These are phyloP conservation scores for Pollenia labialis DNA, from an alignment of 2,888 invertebrate genomes.

Conservation along the genomic window DNA sequence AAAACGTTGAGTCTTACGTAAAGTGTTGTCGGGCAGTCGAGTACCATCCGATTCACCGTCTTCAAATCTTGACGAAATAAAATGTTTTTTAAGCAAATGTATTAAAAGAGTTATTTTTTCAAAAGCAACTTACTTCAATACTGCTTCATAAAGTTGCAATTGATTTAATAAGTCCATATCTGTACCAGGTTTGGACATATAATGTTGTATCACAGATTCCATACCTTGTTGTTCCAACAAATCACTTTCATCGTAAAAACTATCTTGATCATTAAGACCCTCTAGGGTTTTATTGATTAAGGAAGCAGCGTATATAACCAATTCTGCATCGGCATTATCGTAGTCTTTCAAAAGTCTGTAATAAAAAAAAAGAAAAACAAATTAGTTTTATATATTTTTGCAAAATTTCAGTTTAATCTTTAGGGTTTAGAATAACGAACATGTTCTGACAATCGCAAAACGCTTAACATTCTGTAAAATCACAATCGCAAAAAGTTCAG, in stretches of 20 bases:
- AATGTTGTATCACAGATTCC: constrained; percentile 93
- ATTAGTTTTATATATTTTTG: not conserved
- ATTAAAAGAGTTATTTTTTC: not conserved
- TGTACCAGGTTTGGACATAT: constrained; percentile 96
- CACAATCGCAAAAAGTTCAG: too few species aligned
- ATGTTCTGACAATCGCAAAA: too few species aligned
- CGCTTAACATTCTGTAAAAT: too few species aligned
- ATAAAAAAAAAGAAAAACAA: not conserved
- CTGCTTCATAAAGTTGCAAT: constrained; percentile 97
- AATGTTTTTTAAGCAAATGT: not conserved
- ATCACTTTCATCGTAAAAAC: constrained; percentile 99
- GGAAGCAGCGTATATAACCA: constrained; percentile 97
- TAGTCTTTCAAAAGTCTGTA: constrained; percentile 93
- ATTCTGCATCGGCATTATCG: constrained; percentile 97
- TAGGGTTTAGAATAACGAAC: too few species aligned
- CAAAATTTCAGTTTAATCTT: not conserved
- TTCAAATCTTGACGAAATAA: constrained; percentile 80
- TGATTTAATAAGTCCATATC: constrained; percentile 97
- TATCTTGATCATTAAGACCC: constrained; percentile 96
- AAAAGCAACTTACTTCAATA: constrained; percentile 90
- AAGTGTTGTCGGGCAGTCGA: constrained; percentile 88
- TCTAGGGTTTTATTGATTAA: constrained; percentile 97
- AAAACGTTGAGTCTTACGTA: constrained; percentile 90
- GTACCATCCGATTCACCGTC: constrained; percentile 85
- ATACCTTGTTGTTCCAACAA: constrained; percentile 97